Evolutionary conservation across 2,113 vertebrate genomes (phyloP), one percentile per base, ranked within the genome.

Genomic region (Oophaga pumilio): DNA sequence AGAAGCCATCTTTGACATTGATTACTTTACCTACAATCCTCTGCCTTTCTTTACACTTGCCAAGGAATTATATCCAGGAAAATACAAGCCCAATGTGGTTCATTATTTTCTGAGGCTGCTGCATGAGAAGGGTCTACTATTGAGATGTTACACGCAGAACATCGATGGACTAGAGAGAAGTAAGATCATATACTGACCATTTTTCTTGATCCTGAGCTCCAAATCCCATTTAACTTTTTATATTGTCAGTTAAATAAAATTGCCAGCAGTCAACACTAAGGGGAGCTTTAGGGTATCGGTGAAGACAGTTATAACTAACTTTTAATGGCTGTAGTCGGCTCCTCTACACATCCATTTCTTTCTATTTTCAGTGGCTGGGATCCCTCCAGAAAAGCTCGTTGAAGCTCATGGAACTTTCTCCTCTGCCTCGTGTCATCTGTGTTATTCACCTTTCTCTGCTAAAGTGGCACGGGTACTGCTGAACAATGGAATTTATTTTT

Each of bases 351-450:
- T 69, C 9, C 22, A 73, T 52, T n/a, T 26, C 60, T 18, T 59
- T 80, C 28, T 85, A 13, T 89, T 86, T 91, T 3, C 82, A 97
- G 97, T 92, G 28, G 96, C 97, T 43, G 98, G 98, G 50, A 97
- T 99, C 91, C 97, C 97, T 52, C 90, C 95, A 0, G 92, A 94
- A n/a, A 96, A 93, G 91, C 90, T 99, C 89, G 97, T 99, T 74
- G 98, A 99, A 93, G 98, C 97, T 60, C 98, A 99, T 0, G 98
- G 98, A 8, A 97, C 97, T 0, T 99, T 99, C 82, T 94, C 97
- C 52, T 96, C 96, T 0, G 97, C 97, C 26, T 94, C 95, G 80
- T 96, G 96, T 89, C 94, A 95, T 89, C 89, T 95, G 80, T 96
- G 96, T 89, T 95, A 95, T 89, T 95, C 94, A 0, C 84, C 93